Conservation (phyloP, 1,140 invertebrate species). For the Antheraea pernyi region DNA sequence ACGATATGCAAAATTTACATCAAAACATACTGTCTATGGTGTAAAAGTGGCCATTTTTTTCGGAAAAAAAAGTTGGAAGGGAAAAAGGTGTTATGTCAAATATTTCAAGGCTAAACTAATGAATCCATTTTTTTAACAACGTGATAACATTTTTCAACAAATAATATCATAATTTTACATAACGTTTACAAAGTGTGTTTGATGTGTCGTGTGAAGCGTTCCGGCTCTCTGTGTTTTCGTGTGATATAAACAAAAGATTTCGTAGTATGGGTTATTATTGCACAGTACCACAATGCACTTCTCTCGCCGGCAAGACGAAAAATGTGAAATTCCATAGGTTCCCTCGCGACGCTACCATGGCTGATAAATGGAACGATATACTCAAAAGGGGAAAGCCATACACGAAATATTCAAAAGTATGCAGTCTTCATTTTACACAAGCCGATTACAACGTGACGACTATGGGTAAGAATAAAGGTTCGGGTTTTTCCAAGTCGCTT, state of each 20-base stretch:
- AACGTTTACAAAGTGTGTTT: constrained; percentile 24
- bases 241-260: constrained; percentile 9
- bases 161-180: constrained; percentile 36
- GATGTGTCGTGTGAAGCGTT: constrained; percentile 28
- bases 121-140: constrained; percentile 67
- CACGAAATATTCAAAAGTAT: constrained; percentile 73
- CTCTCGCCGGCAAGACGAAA: constrained; percentile 74
- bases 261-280: constrained; percentile 75
- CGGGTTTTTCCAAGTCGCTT: constrained; percentile 55
- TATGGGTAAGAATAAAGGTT: constrained; percentile 77
- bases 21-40: constrained; percentile 25
- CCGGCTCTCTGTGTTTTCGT: constrained; percentile 13
- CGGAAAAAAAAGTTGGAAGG: constrained; percentile 67
- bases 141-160: constrained; percentile 63
- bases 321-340: constrained; percentile 75
- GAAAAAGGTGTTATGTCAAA: constrained; percentile 75
- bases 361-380: constrained; percentile 68
- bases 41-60: constrained; percentile 58
- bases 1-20: neutral
- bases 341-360: constrained; percentile 60
- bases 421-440: constrained; percentile 72
- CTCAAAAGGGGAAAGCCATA: constrained; percentile 67
- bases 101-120: constrained; percentile 75
- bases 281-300: constrained; percentile 74
- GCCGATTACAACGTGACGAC: constrained; percentile 72